Percentiles rank a stretch among this genome's conserved stretches.
Evolutionary conservation across 2,113 vertebrate species (phyloP).

Genomic region (Emydura subglobosa): DNA sequence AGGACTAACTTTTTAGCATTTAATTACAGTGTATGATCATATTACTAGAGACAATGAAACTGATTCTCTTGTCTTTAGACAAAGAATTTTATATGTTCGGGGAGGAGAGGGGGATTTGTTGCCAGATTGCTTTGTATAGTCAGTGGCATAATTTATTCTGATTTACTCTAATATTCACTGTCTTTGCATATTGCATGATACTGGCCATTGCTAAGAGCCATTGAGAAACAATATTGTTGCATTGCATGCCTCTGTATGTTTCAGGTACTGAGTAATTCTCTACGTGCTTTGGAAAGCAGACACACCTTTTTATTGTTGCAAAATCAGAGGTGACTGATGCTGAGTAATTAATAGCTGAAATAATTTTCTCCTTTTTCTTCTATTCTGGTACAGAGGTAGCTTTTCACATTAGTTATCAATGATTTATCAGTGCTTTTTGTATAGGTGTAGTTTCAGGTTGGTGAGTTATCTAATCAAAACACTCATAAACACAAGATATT

Average conservation of each 20-base stretch:
- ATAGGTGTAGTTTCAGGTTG: neutral
- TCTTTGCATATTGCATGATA: neutral
- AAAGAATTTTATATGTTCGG: conserved; percentile 13
- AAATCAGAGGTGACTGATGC: conserved; percentile 20
- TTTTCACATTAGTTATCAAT: conserved; percentile 52
- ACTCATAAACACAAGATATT: neutral
- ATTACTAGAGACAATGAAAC: conserved; percentile 56
- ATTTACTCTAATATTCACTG: conserved; percentile 34
- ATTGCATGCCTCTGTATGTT: conserved; percentile 19
- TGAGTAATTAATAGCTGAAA: conserved; percentile 63
- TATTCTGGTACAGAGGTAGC: conserved; percentile 35
- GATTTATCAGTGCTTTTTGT: conserved; percentile 46
- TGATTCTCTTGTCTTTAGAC: conserved; percentile 19
- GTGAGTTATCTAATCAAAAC: conserved; percentile 31
- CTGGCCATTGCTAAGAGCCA: conserved; percentile 11
- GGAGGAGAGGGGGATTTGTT: neutral
- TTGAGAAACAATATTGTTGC: neutral
- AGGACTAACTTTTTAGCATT: conserved; percentile 19
- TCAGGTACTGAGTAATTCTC: neutral
- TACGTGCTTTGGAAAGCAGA: conserved; percentile 16
- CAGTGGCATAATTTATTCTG: conserved; percentile 14
- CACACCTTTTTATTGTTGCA: conserved; percentile 46
- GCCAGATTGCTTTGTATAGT: conserved; percentile 7
- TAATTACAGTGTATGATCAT: conserved; percentile 51
- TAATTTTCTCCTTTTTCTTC: conserved; percentile 41